Evolutionary conservation across 2,888 invertebrate genomes (phyloP).

Genomic region (Lochmaea crataegi): DNA sequence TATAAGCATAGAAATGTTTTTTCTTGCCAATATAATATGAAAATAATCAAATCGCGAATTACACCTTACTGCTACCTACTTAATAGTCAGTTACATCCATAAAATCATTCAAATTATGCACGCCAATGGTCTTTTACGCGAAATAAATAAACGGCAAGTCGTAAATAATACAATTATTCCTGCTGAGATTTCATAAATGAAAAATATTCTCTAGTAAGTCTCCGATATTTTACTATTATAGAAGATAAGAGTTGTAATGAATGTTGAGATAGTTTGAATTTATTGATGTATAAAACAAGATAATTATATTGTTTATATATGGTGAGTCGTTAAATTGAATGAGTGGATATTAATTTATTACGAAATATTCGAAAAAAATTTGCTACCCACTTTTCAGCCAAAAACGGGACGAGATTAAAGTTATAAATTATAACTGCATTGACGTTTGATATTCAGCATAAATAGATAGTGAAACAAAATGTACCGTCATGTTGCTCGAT

Average conservation of each 20-base stretch:
- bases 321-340: constrained; percentile 17
- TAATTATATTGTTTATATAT: constrained; percentile 31
- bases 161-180: constrained; percentile 41
- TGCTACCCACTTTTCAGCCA: neutral
- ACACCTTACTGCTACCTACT: no score
- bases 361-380: neutral
- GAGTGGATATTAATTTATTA: neutral
- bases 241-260: constrained; percentile 35
- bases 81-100: no score
- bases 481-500: no score
- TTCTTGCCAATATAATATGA: no score
- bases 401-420: neutral
- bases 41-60: no score
- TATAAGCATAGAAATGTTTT: no score
- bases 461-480: no score
- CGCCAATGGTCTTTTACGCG: constrained; percentile 25
- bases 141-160: constrained; percentile 26
- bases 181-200: constrained; percentile 37
- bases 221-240: constrained; percentile 37
- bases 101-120: neutral
- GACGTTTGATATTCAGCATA: no score
- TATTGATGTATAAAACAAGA: constrained; percentile 31
- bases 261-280: constrained; percentile 37
- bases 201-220: constrained; percentile 37
- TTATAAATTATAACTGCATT: neutral